Base-by-base conservation (phyloP, 2,797 vertebrate genomes). In the Distichodus sexfasciatus region DNA sequence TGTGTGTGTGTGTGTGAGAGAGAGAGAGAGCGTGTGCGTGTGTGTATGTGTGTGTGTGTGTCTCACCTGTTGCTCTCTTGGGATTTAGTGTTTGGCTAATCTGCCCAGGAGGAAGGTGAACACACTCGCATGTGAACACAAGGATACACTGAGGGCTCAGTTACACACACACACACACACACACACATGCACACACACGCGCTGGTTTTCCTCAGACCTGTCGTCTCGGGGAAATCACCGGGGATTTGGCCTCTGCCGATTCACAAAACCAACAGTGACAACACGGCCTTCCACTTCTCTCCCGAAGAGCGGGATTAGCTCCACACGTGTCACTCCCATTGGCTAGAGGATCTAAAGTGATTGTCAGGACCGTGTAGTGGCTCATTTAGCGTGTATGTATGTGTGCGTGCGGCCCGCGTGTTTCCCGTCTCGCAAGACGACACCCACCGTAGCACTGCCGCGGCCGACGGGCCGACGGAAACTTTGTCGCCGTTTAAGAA, bases 181-280 rank as follows among this genome's bases (percentile, higher is more conserved):
- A 48, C 69, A 40, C 35, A 26, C 61, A 58, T 38, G 38, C 47
- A 36, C 43, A 58, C 15, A 28, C 43, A 29, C 28, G 44, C 63
- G 26, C 82, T 83, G 90, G 72, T 90, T 93, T 87, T 88, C 84
- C 83, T 73, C 78, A 87, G 86, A 90, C 91, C 89, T 95, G 91
- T 95, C 90, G 91, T 91, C 92, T 90, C 90, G 88, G 89, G 91
- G 91, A 93, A 95, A 93, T 95, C 93, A 93, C 89, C 90, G 81
- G 88, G 92, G 94, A 92, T 95, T 94, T 93, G 84, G 90, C 83
- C 81, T 71, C 74, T 86, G 79, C 86, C 85, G 66, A 94, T 94
- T 94, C 92, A 94, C 86, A 92, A 96, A 96, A 93, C 91, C 89
- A 93, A 91, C 91, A 94, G 90, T 91, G 87, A 93, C 93, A 94